Conservation (phyloP, 2,113 vertebrate genomes). For the Speoplatyrhinus poulsoni region DNA sequence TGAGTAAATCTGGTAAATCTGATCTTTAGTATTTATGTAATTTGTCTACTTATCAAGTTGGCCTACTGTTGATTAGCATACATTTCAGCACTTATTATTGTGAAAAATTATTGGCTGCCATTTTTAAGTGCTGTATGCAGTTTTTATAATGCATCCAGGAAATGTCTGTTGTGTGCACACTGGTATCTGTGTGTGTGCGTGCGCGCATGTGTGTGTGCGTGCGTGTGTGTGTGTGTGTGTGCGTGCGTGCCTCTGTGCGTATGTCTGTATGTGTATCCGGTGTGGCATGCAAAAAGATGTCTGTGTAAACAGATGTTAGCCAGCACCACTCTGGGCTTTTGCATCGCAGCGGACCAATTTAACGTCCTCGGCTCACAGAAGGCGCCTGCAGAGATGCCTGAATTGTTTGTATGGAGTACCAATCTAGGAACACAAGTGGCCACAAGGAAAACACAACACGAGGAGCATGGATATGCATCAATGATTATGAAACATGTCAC, state of each 20-base stretch:
- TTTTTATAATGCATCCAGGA: background rate
- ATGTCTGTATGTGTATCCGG: constrained; percentile 17
- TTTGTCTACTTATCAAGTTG: too few species aligned
- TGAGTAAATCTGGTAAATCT: too few species aligned
- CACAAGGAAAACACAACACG: constrained; percentile 40
- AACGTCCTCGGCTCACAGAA: constrained; percentile 69
- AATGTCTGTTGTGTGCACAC: constrained; percentile 30
- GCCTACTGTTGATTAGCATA: too few species aligned
- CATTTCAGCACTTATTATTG: too few species aligned
- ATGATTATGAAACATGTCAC: background rate
- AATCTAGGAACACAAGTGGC: constrained; percentile 45
- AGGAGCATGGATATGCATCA: too few species aligned
- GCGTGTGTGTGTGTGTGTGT: background rate
- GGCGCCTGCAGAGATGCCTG: constrained; percentile 56
- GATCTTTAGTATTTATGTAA: too few species aligned
- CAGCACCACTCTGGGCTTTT: constrained; percentile 60
- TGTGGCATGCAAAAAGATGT: constrained; percentile 64
- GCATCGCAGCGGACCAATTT: constrained; percentile 54
- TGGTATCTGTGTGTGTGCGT: constrained; percentile 8
- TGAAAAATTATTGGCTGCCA: too few species aligned
- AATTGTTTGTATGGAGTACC: constrained; percentile 61
- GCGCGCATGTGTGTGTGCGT: background rate
- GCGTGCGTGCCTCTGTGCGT: background rate
- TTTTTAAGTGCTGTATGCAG: too few species aligned
- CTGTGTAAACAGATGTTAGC: constrained; percentile 81